Evolutionary conservation across 2,113 vertebrate genomes (phyloP).

Genomic region (Spermophilus dauricus): DNA sequence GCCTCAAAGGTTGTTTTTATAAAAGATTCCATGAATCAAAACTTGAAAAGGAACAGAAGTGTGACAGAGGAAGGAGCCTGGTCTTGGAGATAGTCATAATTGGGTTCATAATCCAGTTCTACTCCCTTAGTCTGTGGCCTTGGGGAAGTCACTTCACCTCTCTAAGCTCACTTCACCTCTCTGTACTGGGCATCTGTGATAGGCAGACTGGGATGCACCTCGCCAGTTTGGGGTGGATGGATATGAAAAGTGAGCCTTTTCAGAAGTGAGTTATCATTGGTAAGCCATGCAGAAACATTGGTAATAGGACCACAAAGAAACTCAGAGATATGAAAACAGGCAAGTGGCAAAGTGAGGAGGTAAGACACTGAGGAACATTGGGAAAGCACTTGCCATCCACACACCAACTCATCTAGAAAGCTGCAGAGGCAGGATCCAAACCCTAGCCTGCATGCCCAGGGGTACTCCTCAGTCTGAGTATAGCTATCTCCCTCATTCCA

Average conservation of each 20-base stretch:
- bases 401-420: not conserved
- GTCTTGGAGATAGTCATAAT: not conserved
- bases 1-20: not conserved
- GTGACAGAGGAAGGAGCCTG: not conserved
- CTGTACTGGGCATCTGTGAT: not conserved
- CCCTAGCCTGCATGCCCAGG: not conserved
- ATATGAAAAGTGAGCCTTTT: not conserved
- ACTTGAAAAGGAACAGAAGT: not conserved
- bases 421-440: not conserved
- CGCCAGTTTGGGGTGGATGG: too few relatives aligned
- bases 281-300: not conserved
- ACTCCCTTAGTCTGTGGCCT: not conserved
- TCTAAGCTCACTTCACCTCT: not conserved
- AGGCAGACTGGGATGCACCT: not conserved
- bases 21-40: not conserved
- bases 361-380: not conserved
- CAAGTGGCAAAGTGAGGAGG: not conserved
- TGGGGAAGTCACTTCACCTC: not conserved
- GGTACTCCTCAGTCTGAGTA: not conserved
- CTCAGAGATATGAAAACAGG: not conserved
- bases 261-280: not conserved
- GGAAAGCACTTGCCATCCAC: not conserved
- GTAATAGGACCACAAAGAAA: not conserved
- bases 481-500: not conserved
- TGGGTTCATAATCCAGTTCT: not conserved